Conservation (phyloP, 2,113 vertebrate genomes). For the Baryphthengus martii region DNA sequence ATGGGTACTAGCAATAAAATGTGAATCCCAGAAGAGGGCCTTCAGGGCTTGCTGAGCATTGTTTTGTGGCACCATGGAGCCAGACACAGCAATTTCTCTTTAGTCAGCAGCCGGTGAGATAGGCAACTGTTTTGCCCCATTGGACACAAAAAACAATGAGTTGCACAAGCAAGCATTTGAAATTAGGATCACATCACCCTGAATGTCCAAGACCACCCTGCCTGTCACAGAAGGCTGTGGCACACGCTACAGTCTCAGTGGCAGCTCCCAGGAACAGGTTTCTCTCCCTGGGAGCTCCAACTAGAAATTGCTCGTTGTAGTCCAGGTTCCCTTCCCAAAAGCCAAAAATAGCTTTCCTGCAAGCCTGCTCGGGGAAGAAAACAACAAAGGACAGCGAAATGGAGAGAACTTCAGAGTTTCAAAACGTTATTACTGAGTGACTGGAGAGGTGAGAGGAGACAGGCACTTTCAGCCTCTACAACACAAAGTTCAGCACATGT, state of each 20-base stretch:
- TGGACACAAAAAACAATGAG: background rate
- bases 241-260: fast-evolving
- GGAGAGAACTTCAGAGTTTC: background rate
- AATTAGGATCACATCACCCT: background rate
- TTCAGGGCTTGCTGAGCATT: background rate
- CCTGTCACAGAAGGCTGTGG: background rate
- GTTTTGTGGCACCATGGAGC: background rate
- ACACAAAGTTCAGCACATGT: fast-evolving
- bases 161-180: background rate
- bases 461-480: background rate
- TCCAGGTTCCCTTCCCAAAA: background rate
- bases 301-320: background rate
- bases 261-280: background rate
- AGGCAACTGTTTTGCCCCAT: background rate
- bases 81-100: background rate
- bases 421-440: background rate
- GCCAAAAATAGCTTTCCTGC: background rate
- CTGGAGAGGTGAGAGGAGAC: background rate
- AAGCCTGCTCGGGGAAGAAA: background rate
- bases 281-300: background rate
- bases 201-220: background rate
- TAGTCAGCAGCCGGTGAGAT: background rate
- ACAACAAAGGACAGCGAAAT: background rate
- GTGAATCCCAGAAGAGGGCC: background rate
- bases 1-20: background rate